A percentile compares a stretch with the other conserved stretches of the same genome.
Conservation (phyloP, 2,888 invertebrate species). For the Clepsis dumicolana region DNA sequence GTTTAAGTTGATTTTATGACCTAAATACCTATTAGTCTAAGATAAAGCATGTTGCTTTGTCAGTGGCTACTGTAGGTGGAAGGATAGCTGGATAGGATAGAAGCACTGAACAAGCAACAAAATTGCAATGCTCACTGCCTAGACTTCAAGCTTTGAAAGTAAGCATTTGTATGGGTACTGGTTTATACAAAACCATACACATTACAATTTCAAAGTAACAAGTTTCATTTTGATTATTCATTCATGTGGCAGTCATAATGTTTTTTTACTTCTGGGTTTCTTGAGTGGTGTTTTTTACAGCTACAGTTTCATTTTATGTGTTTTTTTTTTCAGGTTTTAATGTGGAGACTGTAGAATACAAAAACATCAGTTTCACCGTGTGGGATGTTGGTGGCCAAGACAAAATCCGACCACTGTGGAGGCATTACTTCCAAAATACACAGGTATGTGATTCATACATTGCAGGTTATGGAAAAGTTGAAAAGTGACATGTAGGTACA, state of each 20-base stretch:
- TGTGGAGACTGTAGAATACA: constrained; percentile 99
- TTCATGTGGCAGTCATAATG: neutral
- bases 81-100: no score
- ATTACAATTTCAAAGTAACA: no score
- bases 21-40: no score
- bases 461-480: neutral
- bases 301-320: constrained; percentile 35
- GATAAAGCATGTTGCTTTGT: no score
- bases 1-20: neutral
- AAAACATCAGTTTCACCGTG: constrained; percentile 99
- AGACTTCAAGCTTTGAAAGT: no score
- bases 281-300: neutral
- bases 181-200: no score
- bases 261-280: neutral
- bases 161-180: no score
- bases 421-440: constrained; percentile 99
- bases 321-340: constrained; percentile 92
- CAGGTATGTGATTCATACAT: constrained; percentile 87
- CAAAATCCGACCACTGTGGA: constrained; percentile 98
- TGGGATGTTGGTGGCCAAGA: constrained; percentile 99
- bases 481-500: neutral
- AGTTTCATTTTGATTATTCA: neutral
- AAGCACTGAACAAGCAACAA: no score
- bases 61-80: no score
- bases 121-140: no score